These are phyloP conservation scores for Burhinus bistriatus DNA, from an alignment of 2,113 vertebrate species.

Conservation along the genomic window DNA sequence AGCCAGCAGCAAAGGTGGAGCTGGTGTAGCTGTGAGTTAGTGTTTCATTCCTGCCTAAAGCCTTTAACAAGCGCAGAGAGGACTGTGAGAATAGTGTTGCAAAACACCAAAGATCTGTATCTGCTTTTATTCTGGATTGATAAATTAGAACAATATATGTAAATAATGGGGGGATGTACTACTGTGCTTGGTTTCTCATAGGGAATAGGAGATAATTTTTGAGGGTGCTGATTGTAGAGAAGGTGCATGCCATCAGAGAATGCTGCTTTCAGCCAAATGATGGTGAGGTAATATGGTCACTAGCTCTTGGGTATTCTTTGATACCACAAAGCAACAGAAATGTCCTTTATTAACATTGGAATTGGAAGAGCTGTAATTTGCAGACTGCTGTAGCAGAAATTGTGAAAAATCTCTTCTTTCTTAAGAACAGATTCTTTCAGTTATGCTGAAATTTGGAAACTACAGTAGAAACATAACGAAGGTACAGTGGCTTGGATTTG, in stretches of 20 bases:
- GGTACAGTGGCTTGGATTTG: background rate
- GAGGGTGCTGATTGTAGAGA: background rate
- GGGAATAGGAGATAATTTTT: background rate
- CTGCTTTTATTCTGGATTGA: background rate
- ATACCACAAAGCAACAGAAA: background rate
- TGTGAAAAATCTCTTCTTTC: background rate
- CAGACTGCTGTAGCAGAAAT: background rate
- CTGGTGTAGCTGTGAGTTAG: background rate
- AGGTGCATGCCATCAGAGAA: background rate
- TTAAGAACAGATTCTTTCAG: background rate
- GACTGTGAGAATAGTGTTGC: background rate
- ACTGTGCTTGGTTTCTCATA: fast-evolving
- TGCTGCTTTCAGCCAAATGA: background rate
- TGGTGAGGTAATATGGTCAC: background rate
- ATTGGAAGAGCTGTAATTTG: background rate
- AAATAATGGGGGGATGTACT: background rate
- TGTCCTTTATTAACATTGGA: background rate
- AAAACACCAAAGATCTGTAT: background rate
- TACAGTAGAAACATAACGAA: background rate
- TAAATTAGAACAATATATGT: background rate
- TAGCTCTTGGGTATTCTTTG: background rate
- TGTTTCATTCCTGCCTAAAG: background rate
- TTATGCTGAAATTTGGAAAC: background rate
- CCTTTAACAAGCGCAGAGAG: background rate
- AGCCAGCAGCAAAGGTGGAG: background rate